These are phyloP conservation scores for Brachyhypopomus occidentalis DNA, from an alignment of 2,113 vertebrate genomes.

Conservation along the genomic window DNA sequence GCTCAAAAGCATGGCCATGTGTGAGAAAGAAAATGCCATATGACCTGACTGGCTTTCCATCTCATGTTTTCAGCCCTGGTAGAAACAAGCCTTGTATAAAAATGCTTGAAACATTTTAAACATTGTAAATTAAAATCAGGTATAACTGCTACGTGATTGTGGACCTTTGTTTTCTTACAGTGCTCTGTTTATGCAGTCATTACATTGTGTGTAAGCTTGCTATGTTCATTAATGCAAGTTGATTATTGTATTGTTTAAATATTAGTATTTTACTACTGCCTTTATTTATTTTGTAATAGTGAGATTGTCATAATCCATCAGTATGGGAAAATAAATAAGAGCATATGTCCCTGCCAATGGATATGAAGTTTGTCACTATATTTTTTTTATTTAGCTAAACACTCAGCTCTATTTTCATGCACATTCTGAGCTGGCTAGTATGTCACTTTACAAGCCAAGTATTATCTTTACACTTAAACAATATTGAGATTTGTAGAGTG, in stretches of 20 bases:
- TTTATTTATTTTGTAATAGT: too few relatives aligned
- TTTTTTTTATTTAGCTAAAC: too few relatives aligned
- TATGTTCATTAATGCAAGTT: neutral
- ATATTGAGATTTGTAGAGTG: neutral
- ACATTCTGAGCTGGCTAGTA: too few relatives aligned
- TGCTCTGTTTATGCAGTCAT: neutral
- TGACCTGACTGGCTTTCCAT: constrained; percentile 23
- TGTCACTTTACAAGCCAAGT: neutral
- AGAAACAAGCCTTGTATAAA: too few relatives aligned
- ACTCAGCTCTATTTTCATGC: neutral
- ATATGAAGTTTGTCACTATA: too few relatives aligned
- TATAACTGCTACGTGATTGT: neutral
- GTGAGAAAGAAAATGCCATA: constrained; percentile 7
- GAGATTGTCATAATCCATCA: too few relatives aligned
- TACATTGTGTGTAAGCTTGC: neutral
- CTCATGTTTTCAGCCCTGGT: neutral
- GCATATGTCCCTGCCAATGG: too few relatives aligned
- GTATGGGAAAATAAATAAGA: too few relatives aligned
- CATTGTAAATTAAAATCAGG: neutral
- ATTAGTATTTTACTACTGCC: too few relatives aligned
- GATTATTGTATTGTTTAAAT: too few relatives aligned
- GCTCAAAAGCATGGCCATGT: constrained; percentile 32
- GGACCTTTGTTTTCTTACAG: neutral
- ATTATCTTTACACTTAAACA: neutral
- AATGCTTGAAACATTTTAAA: neutral